Percentiles rank a stretch among this genome's conserved stretches.
These are phyloP conservation scores for Pinna nobilis DNA, from an alignment of 1,140 invertebrate species.

Conservation along the genomic window DNA sequence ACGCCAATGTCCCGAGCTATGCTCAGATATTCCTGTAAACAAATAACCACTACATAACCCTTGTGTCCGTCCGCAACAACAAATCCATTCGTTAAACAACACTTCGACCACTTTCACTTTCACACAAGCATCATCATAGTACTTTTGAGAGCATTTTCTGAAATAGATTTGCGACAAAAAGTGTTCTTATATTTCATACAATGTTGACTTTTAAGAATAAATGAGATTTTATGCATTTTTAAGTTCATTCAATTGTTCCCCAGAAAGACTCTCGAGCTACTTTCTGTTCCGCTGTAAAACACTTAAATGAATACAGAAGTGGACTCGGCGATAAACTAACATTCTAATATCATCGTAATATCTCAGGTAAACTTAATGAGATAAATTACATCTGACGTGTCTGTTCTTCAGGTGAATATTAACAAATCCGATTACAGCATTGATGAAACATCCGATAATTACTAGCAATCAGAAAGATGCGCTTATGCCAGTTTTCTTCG, in stretches of 20 bases:
- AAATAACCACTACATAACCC: conserved; percentile 17
- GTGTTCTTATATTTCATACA: conserved; percentile 41
- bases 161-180: conserved; percentile 22
- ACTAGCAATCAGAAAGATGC: conserved; percentile 4
- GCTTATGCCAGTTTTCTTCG: neutral
- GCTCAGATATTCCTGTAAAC: conserved; percentile 15
- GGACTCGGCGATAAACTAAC: conserved; percentile 24
- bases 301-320: conserved; percentile 27
- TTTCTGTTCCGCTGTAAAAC: conserved; percentile 27
- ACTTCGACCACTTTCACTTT: conserved; percentile 26
- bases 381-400: conserved; percentile 12
- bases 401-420: conserved; percentile 22
- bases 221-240: conserved; percentile 41
- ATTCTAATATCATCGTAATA: conserved; percentile 27
- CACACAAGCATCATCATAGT: conserved; percentile 22
- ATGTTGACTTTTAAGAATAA: conserved; percentile 45
- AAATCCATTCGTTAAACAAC: conserved; percentile 33
- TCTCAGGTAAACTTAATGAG: conserved; percentile 17
- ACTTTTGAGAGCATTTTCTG: conserved; percentile 19
- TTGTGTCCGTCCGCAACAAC: conserved; percentile 2
- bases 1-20: too few species aligned
- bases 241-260: conserved; percentile 14
- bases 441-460: conserved; percentile 13
- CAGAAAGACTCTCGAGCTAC: conserved; percentile 18
- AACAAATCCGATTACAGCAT: conserved; percentile 11